Evolutionary conservation across 2,888 invertebrate species (phyloP).

Genomic region (Scrobipalpa atriplicella): DNA sequence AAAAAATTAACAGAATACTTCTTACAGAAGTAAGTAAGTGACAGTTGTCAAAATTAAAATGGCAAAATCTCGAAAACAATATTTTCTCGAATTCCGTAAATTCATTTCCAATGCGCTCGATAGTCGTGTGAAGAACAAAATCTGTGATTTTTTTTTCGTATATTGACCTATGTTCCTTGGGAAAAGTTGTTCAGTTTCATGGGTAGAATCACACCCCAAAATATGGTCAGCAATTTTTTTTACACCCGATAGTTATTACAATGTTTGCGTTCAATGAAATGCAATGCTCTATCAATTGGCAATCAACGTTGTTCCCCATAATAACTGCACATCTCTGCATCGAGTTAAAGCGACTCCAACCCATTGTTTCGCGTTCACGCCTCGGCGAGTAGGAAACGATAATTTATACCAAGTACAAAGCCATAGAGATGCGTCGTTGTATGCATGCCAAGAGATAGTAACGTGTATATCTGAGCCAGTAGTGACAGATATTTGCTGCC

Average conservation of each 20-base stretch:
- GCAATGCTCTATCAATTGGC: slow-evolving; percentile 1
- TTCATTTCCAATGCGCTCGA: too few species aligned
- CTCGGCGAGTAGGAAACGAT: slow-evolving; percentile 35
- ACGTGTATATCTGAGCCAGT: slow-evolving; percentile 10
- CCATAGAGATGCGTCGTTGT: slow-evolving; percentile 41
- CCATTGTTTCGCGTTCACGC: slow-evolving; percentile 28
- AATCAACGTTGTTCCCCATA: slow-evolving; percentile 4
- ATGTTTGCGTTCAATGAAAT: slow-evolving; percentile 1
- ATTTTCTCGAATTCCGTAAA: too few species aligned
- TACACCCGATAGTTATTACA: neutral
- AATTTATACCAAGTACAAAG: slow-evolving; percentile 37
- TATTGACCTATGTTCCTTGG: too few species aligned
- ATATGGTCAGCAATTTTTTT: too few species aligned
- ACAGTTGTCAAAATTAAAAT: too few species aligned
- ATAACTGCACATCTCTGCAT: neutral
- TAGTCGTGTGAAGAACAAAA: too few species aligned
- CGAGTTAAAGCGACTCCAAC: slow-evolving; percentile 22
- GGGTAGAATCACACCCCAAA: too few species aligned
- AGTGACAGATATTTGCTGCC: neutral
- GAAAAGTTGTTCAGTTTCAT: too few species aligned
- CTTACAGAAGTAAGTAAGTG: too few species aligned
- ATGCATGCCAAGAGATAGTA: slow-evolving; percentile 40
- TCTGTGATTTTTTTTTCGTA: too few species aligned
- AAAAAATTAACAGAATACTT: too few species aligned
- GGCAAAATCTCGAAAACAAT: too few species aligned